Percentiles rank a stretch among this genome's conserved stretches.
Evolutionary conservation across 2,797 vertebrate species (phyloP).

Genomic region (Scolopax rusticola): DNA sequence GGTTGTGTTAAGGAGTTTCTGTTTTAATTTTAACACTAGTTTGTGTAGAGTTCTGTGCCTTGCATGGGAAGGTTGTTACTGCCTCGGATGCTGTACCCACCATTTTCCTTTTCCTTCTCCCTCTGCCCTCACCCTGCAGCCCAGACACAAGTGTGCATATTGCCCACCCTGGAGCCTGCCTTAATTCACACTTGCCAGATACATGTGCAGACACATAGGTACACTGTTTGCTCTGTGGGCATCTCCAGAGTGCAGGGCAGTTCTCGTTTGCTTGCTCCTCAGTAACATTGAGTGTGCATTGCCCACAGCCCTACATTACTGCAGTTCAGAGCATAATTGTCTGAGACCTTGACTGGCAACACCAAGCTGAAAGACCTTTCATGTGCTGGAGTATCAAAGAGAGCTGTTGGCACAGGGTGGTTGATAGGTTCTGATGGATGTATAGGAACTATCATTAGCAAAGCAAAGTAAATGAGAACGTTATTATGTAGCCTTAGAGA

Average conservation of each 20-base stretch:
- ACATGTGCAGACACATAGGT: rapidly evolving
- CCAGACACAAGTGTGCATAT: background rate
- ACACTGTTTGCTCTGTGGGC: background rate
- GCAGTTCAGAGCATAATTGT: background rate
- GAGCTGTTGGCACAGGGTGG: background rate
- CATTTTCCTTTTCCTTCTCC: background rate
- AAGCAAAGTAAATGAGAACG: background rate
- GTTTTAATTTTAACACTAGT: background rate
- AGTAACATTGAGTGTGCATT: background rate
- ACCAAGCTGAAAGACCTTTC: background rate
- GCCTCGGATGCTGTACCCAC: background rate
- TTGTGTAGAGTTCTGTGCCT: background rate
- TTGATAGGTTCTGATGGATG: background rate
- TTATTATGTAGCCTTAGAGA: background rate
- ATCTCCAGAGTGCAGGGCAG: background rate
- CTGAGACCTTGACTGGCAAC: background rate
- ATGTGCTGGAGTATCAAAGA: background rate
- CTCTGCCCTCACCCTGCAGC: background rate
- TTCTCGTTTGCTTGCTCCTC: background rate
- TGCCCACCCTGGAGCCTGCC: background rate
- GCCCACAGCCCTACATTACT: background rate
- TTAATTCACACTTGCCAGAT: background rate
- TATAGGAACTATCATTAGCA: background rate
- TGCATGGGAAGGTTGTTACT: background rate
- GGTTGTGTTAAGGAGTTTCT: background rate